phyloP scores from a whole-genome alignment of 2,888 invertebrate species.

The Zaprionus bogoriensis region DNA sequence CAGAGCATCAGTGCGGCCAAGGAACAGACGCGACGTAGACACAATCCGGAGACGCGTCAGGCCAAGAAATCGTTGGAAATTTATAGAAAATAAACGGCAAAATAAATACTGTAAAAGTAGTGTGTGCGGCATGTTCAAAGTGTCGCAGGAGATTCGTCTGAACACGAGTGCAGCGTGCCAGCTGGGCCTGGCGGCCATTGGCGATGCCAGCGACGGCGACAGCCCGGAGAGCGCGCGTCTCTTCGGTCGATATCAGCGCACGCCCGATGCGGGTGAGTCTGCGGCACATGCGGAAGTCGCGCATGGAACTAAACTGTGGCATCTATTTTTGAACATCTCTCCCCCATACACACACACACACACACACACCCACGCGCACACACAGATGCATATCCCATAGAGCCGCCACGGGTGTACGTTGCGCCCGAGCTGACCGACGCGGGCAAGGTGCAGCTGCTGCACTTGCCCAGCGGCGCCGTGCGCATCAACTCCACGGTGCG shows the following conservation, averaged over 20 bases:
- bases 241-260: slow-evolving; percentile 81
- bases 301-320: slow-evolving; percentile 13
- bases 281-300: slow-evolving; percentile 47
- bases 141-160: slow-evolving; percentile 81
- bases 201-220: slow-evolving; percentile 34
- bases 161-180: slow-evolving; percentile 60
- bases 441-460: slow-evolving; percentile 78
- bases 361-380: no score
- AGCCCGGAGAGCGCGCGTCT: slow-evolving; percentile 70
- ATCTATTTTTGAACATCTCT: slow-evolving; percentile 38
- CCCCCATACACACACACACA: no score
- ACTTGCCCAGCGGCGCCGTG: slow-evolving; percentile 80
- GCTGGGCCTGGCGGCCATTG: slow-evolving; percentile 23
- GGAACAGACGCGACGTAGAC: slow-evolving; percentile 48
- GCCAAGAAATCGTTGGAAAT: slow-evolving; percentile 31
- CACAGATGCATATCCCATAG: slow-evolving; percentile 77
- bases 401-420: slow-evolving; percentile 71
- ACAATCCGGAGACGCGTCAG: slow-evolving; percentile 17
- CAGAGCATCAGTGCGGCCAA: slow-evolving; percentile 48
- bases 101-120: slow-evolving; percentile 38
- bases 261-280: slow-evolving; percentile 81
- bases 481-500: slow-evolving; percentile 65
- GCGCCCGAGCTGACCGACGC: slow-evolving; percentile 81
- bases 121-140: slow-evolving; percentile 78
- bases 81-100: slow-evolving; percentile 5